A percentile compares a stretch with the other conserved stretches of the same genome.
These are phyloP conservation scores for Hystrix cristata DNA, from an alignment of 2,113 vertebrate species.

Conservation along the genomic window DNA sequence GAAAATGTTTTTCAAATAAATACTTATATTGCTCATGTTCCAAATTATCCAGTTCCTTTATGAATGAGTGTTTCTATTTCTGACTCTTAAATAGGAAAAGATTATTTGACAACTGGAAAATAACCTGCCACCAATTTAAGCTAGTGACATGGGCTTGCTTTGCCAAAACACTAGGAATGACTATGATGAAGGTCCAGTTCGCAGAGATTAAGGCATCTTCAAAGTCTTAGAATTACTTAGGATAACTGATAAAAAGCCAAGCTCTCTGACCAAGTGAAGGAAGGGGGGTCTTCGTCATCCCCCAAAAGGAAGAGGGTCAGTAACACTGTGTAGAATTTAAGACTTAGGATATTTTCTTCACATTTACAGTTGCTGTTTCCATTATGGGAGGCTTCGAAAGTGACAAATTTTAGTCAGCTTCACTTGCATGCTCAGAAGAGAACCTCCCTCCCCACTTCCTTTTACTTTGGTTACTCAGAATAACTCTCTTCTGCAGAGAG, in stretches of 20 bases:
- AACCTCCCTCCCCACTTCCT: conserved; percentile 38
- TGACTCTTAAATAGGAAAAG: conserved; percentile 81
- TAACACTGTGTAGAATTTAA: not conserved
- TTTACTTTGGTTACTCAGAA: conserved; percentile 62
- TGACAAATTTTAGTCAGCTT: not conserved
- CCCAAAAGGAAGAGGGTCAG: conserved; percentile 38
- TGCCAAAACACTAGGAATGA: conserved; percentile 80
- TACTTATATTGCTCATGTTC: conserved; percentile 84
- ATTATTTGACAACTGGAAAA: conserved; percentile 83
- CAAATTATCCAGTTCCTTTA: conserved; percentile 86
- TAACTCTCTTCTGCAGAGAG: conserved; percentile 31
- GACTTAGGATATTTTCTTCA: conserved; percentile 4
- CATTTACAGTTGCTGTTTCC: conserved; percentile 21
- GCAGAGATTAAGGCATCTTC: conserved; percentile 65
- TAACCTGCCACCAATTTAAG: conserved; percentile 77
- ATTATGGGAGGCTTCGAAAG: conserved; percentile 11
- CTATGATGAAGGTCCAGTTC: conserved; percentile 33
- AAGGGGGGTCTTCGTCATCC: not conserved
- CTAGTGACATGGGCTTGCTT: conserved; percentile 55
- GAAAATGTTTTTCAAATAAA: conserved; percentile 87
- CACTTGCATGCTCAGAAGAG: conserved; percentile 49
- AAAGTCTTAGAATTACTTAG: conserved; percentile 68
- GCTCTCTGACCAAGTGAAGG: conserved; percentile 45
- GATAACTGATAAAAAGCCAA: conserved; percentile 57
- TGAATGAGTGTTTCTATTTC: conserved; percentile 82